These are phyloP conservation scores for Melinaea menophilus DNA, from an alignment of 2,888 invertebrate genomes.

Conservation along the genomic window DNA sequence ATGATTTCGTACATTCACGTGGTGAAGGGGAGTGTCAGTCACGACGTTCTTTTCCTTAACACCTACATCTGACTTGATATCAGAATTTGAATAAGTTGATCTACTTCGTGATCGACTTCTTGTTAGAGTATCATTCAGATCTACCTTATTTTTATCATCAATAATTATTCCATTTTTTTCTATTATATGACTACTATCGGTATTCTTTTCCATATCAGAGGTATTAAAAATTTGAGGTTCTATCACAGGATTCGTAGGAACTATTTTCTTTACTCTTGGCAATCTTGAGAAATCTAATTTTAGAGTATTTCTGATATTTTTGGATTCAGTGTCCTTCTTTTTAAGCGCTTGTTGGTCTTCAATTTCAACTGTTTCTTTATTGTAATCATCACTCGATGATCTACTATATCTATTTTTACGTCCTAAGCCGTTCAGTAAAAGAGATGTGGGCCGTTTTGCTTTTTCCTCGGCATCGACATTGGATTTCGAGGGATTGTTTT, in stretches of 20 bases:
- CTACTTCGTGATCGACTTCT: conserved; percentile 67
- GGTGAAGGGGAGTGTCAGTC: conserved; percentile 48
- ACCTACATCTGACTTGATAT: conserved; percentile 67
- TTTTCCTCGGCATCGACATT: conserved; percentile 56
- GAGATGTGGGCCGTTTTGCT: conserved; percentile 74
- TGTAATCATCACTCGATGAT: conserved; percentile 65
- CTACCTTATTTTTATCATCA: conserved; percentile 43
- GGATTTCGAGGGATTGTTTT: conserved; percentile 40
- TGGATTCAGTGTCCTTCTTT: conserved; percentile 59
- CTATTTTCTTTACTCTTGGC: conserved; percentile 78
- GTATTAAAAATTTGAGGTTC: conserved; percentile 68
- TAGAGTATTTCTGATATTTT: conserved; percentile 70
- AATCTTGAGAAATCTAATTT: conserved; percentile 81
- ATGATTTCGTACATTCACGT: conserved; percentile 61
- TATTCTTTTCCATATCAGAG: conserved; percentile 55
- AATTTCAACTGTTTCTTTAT: conserved; percentile 43
- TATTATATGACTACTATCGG: conserved; percentile 51
- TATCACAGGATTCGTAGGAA: conserved; percentile 77
- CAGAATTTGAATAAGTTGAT: conserved; percentile 68
- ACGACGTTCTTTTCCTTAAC: conserved; percentile 53
- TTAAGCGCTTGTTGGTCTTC: conserved; percentile 48
- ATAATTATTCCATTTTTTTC: conserved; percentile 51
- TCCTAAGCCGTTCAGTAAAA: conserved; percentile 74
- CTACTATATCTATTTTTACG: conserved; percentile 72
- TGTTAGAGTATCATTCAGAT: conserved; percentile 44